phyloP scores from a whole-genome alignment of 2,888 invertebrate genomes.

The Ophraella communa region DNA sequence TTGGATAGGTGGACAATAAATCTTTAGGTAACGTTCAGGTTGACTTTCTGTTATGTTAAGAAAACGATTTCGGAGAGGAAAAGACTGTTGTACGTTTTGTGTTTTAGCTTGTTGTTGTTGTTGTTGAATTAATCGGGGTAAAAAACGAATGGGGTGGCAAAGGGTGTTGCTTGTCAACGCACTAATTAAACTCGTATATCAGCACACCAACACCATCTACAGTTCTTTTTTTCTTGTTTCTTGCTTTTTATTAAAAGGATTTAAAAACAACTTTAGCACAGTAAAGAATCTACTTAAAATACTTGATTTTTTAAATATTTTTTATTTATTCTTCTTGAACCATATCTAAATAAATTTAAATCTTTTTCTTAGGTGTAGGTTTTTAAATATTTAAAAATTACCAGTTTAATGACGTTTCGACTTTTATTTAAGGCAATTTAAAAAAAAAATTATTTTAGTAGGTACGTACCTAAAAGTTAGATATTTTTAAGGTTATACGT shows the following conservation, averaged over 20 bases:
- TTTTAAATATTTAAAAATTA: too few species aligned
- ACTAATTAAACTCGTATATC: slow-evolving; percentile 23
- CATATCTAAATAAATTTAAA: too few species aligned
- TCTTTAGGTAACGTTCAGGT: slow-evolving; percentile 40
- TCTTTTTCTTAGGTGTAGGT: too few species aligned
- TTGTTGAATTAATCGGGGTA: slow-evolving; percentile 16
- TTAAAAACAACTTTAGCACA: too few species aligned
- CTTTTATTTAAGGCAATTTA: too few species aligned
- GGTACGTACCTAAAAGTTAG: too few species aligned
- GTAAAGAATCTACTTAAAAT: too few species aligned
- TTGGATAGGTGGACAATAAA: slow-evolving; percentile 45
- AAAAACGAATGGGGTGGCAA: neutral
- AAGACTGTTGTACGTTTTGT: slow-evolving; percentile 17
- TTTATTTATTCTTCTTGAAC: too few species aligned
- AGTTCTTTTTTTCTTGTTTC: neutral
- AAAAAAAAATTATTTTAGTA: too few species aligned
- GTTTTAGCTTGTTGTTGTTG: slow-evolving; percentile 20
- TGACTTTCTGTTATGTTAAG: slow-evolving; percentile 26
- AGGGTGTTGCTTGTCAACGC: slow-evolving; percentile 11
- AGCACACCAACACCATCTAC: neutral
- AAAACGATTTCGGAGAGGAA: slow-evolving; percentile 16
- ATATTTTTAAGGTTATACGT: too few species aligned
- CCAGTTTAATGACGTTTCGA: too few species aligned
- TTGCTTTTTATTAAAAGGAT: neutral
- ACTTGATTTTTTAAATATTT: too few species aligned